Evolutionary conservation across 30 jellyfish, hydroid and myxozoan genomes (phyloP).

Genomic region (Cassiopea xamachana): DNA sequence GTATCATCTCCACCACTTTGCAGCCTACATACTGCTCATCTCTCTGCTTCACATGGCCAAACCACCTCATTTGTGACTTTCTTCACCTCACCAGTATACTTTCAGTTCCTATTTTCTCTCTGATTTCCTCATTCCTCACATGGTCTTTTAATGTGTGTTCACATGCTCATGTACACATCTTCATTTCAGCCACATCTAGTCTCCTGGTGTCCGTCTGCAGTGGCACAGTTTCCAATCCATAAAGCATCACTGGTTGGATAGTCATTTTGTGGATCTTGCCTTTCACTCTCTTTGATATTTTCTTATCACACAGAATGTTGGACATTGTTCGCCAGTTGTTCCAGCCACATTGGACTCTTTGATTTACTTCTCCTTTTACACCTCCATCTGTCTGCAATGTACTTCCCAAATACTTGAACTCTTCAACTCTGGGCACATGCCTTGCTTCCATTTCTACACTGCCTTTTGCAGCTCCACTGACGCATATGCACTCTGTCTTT

Average conservation of each 20-base stretch:
- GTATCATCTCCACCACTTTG: too few relatives aligned
- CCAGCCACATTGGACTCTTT: too few relatives aligned
- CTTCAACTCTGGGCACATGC: background rate
- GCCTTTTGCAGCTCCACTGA: background rate
- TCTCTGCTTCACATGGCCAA: too few relatives aligned
- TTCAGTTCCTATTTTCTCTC: too few relatives aligned
- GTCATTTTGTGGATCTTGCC: background rate
- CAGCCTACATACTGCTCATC: too few relatives aligned
- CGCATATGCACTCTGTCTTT: conserved; percentile 24
- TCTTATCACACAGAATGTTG: background rate
- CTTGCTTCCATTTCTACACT: background rate
- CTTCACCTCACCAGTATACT: too few relatives aligned
- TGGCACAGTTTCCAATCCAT: background rate
- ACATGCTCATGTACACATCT: background rate
- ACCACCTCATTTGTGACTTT: too few relatives aligned
- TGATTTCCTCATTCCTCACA: too few relatives aligned
- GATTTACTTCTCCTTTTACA: background rate
- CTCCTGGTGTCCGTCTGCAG: background rate
- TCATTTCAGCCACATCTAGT: background rate
- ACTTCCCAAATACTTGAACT: background rate
- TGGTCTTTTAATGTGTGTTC: too few relatives aligned
- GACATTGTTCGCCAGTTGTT: background rate
- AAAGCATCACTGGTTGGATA: background rate
- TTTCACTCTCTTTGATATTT: background rate
- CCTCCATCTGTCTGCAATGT: background rate